Conservation (phyloP, 2,113 vertebrate genomes). For the Chaetops frenatus region DNA sequence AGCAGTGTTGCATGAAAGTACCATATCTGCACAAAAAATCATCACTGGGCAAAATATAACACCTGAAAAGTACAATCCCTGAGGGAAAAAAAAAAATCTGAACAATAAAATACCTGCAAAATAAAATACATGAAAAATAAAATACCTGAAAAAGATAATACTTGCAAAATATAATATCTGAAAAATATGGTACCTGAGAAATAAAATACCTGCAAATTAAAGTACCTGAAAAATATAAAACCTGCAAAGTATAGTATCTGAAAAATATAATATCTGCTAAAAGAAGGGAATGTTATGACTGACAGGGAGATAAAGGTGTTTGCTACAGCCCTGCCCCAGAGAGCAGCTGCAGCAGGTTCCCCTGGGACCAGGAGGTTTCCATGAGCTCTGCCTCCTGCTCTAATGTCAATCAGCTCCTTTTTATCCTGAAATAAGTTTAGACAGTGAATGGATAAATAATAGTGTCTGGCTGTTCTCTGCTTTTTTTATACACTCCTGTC, state of each 20-base stretch:
- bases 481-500: neutral
- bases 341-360: neutral
- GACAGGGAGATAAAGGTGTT: neutral
- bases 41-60: neutral
- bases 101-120: neutral
- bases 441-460: neutral
- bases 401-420: neutral
- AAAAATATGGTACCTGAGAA: neutral
- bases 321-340: neutral
- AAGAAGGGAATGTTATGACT: neutral
- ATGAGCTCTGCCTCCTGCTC: neutral
- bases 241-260: neutral
- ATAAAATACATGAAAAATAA: neutral
- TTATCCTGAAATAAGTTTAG: neutral
- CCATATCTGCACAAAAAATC: neutral
- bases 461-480: neutral
- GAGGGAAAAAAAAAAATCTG: too few relatives aligned
- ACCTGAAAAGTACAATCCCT: neutral
- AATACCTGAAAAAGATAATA: neutral
- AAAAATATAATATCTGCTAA: neutral
- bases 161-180: neutral
- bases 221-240: neutral
- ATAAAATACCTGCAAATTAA: neutral
- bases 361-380: conserved; percentile 12
- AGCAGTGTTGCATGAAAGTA: neutral